These are phyloP conservation scores for Tenualosa thibaudeaui DNA, from an alignment of 2,797 vertebrate genomes.

Conservation along the genomic window DNA sequence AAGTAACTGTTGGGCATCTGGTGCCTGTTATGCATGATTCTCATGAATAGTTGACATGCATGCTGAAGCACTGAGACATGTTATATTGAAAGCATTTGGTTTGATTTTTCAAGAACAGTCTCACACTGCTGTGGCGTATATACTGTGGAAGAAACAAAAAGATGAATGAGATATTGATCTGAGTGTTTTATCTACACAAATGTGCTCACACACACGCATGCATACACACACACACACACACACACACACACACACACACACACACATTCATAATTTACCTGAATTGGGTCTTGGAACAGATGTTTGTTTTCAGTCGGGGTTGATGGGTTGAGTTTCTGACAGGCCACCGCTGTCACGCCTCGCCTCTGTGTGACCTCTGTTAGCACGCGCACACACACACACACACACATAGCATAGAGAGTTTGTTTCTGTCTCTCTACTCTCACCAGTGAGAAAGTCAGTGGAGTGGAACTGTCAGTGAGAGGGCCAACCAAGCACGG, in stretches of 20 bases:
- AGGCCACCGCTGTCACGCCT: slow-evolving; percentile 46
- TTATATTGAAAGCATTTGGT: slow-evolving; percentile 18
- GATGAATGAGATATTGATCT: slow-evolving; percentile 11
- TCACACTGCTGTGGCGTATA: background rate
- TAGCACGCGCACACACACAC: slow-evolving; percentile 31
- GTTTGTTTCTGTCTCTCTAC: background rate
- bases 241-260: background rate
- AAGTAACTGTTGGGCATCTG: background rate
- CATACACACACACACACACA: background rate
- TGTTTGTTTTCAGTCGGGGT: slow-evolving; percentile 63
- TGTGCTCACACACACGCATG: slow-evolving; percentile 31
- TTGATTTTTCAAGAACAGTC: background rate
- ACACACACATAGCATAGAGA: background rate
- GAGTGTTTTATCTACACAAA: background rate
- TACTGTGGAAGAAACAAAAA: background rate
- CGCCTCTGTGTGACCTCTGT: slow-evolving; percentile 71
- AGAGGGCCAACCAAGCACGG: slow-evolving; percentile 35
- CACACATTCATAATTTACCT: background rate
- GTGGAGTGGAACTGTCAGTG: slow-evolving; percentile 46
- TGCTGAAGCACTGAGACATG: background rate
- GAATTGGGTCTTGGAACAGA: background rate
- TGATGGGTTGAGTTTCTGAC: slow-evolving; percentile 54
- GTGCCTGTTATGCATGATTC: background rate
- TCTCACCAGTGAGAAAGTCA: slow-evolving; percentile 8
- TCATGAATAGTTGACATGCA: slow-evolving; percentile 13